Evolutionary conservation across 2,113 vertebrate genomes (phyloP).

Genomic region (Seriola rivoliana): DNA sequence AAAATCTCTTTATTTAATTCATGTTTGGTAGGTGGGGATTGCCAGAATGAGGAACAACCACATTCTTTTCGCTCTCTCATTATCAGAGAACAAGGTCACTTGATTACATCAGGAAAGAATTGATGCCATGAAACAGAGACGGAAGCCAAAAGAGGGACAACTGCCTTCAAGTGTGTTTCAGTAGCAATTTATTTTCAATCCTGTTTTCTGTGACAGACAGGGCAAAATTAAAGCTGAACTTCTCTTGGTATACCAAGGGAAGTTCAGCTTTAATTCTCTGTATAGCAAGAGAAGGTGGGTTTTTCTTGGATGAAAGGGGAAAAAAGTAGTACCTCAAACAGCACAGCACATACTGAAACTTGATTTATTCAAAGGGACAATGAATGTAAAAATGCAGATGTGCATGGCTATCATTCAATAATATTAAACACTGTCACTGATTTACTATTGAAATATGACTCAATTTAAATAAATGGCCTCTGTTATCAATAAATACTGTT

Average conservation of each 20-base stretch:
- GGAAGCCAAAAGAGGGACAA: constrained; percentile 8
- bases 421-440: neutral
- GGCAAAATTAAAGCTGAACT: constrained; percentile 3
- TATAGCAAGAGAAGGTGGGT: neutral
- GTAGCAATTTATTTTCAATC: neutral
- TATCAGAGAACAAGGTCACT: constrained; percentile 69
- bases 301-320: constrained; percentile 5
- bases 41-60: constrained; percentile 43
- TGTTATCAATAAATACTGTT: neutral
- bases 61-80: constrained; percentile 53
- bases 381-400: neutral
- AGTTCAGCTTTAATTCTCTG: too few species aligned
- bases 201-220: constrained; percentile 6
- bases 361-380: neutral
- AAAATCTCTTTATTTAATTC: constrained; percentile 26
- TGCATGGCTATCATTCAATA: neutral
- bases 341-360: neutral
- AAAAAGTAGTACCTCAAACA: neutral
- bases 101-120: constrained; percentile 52
- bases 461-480: neutral
- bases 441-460: neutral
- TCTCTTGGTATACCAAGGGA: too few species aligned
- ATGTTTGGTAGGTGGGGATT: constrained; percentile 26
- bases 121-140: constrained; percentile 12
- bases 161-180: neutral